These are phyloP conservation scores for Morelia viridis DNA, from an alignment of 2,797 vertebrate genomes.

Conservation along the genomic window DNA sequence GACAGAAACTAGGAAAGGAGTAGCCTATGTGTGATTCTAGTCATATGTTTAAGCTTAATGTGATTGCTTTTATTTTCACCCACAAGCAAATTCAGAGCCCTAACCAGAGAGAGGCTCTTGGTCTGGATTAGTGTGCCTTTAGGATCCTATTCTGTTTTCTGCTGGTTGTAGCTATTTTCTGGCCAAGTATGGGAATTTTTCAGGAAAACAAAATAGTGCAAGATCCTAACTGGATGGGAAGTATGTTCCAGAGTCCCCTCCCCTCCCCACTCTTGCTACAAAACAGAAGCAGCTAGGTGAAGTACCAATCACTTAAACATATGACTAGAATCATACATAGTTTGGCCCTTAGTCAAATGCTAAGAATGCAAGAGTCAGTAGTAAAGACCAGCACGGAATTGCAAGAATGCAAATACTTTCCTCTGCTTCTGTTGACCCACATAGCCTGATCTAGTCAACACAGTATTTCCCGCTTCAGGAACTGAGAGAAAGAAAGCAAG, in stretches of 20 bases:
- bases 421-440: not conserved
- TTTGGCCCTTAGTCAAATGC: not conserved
- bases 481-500: not conserved
- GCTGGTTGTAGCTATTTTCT: not conserved
- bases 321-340: not conserved
- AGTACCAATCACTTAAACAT: not conserved
- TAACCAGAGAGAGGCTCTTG: not conserved
- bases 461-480: not conserved
- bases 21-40: not conserved
- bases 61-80: not conserved
- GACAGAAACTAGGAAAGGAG: not conserved
- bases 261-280: not conserved
- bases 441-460: not conserved
- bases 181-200: not conserved
- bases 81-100: not conserved
- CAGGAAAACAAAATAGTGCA: not conserved
- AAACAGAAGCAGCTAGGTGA: not conserved
- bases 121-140: not conserved
- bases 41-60: not conserved
- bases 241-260: not conserved
- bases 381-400: conserved; percentile 12
- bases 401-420: not conserved
- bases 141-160: too few relatives aligned
- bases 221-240: not conserved
- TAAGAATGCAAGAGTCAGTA: not conserved